Evolutionary conservation across 2,888 invertebrate species (phyloP).

Genomic region (Dynastes hyllus): DNA sequence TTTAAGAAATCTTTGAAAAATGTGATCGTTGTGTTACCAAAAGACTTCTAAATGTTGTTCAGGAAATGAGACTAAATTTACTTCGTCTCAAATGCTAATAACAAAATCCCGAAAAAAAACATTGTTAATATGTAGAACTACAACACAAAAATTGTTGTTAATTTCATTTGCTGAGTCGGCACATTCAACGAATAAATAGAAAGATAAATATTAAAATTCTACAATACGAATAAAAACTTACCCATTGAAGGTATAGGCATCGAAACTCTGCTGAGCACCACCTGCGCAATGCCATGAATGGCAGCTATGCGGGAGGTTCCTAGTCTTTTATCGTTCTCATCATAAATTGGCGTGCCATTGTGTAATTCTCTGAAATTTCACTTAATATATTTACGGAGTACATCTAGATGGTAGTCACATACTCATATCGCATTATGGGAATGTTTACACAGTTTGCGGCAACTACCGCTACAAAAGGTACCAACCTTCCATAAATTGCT

Average conservation of each 20-base stretch:
- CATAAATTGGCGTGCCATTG: slow-evolving; percentile 86
- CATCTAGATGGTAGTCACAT: slow-evolving; percentile 70
- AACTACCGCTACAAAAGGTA: slow-evolving; percentile 96
- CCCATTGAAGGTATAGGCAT: slow-evolving; percentile 98
- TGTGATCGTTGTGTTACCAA: no score
- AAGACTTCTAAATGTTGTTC: no score
- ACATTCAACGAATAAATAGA: no score
- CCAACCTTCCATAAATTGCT: slow-evolving; percentile 87
- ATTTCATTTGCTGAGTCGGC: no score
- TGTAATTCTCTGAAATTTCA: slow-evolving; percentile 64
- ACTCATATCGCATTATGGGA: slow-evolving; percentile 96
- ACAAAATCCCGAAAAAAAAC: no score
- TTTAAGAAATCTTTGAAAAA: no score
- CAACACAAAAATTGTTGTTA: no score
- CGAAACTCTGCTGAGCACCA: slow-evolving; percentile 88
- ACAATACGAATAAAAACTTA: slow-evolving; percentile 69
- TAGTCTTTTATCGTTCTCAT: slow-evolving; percentile 80
- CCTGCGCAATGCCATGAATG: slow-evolving; percentile 88
- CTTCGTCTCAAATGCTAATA: no score
- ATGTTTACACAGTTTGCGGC: slow-evolving; percentile 99
- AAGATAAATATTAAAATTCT: no score
- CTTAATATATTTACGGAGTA: slow-evolving; percentile 75
- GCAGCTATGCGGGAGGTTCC: slow-evolving; percentile 83
- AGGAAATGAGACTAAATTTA: no score
- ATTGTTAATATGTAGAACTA: no score